A percentile compares a stretch with the other conserved stretches of the same genome.
These are phyloP conservation scores for Hemibagrus guttatus DNA, from an alignment of 2,797 vertebrate species.

Conservation along the genomic window DNA sequence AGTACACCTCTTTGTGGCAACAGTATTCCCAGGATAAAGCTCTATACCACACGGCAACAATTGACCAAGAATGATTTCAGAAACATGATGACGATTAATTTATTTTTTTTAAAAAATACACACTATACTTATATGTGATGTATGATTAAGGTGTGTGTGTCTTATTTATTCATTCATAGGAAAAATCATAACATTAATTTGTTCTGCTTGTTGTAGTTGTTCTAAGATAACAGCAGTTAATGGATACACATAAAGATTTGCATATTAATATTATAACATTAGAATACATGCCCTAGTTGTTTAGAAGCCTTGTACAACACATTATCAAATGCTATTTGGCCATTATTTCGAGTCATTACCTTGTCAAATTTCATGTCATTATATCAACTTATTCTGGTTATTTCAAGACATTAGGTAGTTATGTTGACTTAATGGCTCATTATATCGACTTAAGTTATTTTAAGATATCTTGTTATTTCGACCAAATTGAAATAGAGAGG, in stretches of 20 bases:
- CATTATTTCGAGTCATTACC: not conserved
- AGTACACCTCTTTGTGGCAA: too few relatives aligned
- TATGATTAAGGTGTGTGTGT: not conserved
- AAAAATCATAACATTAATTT: not conserved
- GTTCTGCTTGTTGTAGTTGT: too few relatives aligned
- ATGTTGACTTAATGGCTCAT: not conserved
- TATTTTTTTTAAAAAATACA: too few relatives aligned
- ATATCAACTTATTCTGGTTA: not conserved
- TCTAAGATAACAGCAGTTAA: too few relatives aligned
- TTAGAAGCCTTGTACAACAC: not conserved
- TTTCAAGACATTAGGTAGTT: not conserved
- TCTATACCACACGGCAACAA: too few relatives aligned
- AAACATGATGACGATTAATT: too few relatives aligned
- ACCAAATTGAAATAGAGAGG: not conserved
- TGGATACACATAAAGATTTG: too few relatives aligned
- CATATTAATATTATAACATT: not conserved
- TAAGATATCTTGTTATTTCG: not conserved
- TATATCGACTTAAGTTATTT: not conserved
- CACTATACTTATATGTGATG: too few relatives aligned
- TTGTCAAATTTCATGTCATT: not conserved
- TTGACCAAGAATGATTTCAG: too few relatives aligned
- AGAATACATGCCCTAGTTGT: not conserved
- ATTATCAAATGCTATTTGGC: not conserved
- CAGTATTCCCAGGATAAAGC: too few relatives aligned
- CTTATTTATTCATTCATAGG: not conserved